phyloP scores from a whole-genome alignment of 2,888 invertebrate species.

The Harmothoe impar region DNA sequence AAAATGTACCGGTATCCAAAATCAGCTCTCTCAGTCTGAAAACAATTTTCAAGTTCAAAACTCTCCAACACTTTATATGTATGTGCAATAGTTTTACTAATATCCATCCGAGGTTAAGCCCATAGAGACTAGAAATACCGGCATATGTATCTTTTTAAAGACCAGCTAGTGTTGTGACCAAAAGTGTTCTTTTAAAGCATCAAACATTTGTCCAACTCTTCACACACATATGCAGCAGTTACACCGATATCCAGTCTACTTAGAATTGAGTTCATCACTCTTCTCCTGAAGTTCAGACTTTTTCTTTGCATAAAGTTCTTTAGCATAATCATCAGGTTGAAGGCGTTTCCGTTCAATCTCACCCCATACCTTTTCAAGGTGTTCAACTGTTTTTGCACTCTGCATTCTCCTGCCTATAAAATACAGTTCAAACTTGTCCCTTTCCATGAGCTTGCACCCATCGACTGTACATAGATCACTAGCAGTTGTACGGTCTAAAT shows the following conservation, averaged over 20 bases:
- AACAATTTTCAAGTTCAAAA: no score
- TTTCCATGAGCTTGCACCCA: constrained; percentile 74
- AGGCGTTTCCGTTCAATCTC: constrained; percentile 74
- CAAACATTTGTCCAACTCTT: no score
- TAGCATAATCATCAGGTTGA: constrained; percentile 71
- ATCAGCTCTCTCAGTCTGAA: no score
- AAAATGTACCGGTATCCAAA: no score
- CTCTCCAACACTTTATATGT: no score
- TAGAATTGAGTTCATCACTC: background rate
- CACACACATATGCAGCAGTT: no score
- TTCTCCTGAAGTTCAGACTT: constrained; percentile 63
- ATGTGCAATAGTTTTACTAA: no score
- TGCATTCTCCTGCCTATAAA: constrained; percentile 74
- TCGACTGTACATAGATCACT: constrained; percentile 75
- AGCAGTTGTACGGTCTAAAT: constrained; percentile 70
- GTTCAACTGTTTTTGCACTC: constrained; percentile 72
- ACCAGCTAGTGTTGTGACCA: no score
- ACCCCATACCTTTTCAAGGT: constrained; percentile 75
- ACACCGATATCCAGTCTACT: background rate
- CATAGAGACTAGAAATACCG: no score
- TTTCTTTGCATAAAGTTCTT: constrained; percentile 72
- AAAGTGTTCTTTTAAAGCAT: no score
- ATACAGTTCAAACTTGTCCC: constrained; percentile 75
- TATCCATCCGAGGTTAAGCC: no score
- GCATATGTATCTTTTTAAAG: no score